Evolutionary conservation across 1,140 invertebrate species (phyloP).

Genomic region (Episyrphus balteatus): DNA sequence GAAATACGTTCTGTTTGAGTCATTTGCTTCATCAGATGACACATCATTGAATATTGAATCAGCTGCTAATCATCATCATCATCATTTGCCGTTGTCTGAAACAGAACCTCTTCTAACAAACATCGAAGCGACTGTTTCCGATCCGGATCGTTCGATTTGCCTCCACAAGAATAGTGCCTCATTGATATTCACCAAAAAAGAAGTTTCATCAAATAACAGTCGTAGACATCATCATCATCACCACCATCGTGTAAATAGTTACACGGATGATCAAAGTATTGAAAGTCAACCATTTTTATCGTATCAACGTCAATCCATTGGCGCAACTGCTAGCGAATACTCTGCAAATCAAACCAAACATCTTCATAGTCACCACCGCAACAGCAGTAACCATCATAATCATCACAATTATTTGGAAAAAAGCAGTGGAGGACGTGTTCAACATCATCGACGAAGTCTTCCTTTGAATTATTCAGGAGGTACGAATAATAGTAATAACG

Average conservation of each 20-base stretch:
- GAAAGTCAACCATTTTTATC: not conserved
- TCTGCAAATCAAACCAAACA: slow-evolving; percentile 21
- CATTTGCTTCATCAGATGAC: too few species aligned
- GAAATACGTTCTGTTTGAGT: too few species aligned
- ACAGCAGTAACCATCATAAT: slow-evolving; percentile 4
- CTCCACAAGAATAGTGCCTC: slow-evolving; percentile 32
- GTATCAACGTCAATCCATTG: not conserved
- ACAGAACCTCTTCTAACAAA: slow-evolving; percentile 31
- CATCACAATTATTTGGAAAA: not conserved
- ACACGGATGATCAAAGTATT: not conserved
- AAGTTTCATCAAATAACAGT: slow-evolving; percentile 9
- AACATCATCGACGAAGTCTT: slow-evolving; percentile 2
- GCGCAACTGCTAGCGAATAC: slow-evolving; percentile 9
- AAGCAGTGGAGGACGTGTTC: not conserved
- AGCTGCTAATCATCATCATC: too few species aligned
- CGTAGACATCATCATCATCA: not conserved
- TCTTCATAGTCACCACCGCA: slow-evolving; percentile 15
- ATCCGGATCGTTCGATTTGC: slow-evolving; percentile 27
- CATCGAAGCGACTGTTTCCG: slow-evolving; percentile 26
- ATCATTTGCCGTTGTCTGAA: slow-evolving; percentile 24
- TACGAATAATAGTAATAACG: not conserved
- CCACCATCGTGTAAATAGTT: not conserved
- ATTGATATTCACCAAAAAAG: slow-evolving; percentile 32
- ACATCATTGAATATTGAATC: too few species aligned
- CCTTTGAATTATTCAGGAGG: not conserved